Percentiles rank a stretch among this genome's conserved stretches.
Evolutionary conservation across 2,888 invertebrate species (phyloP).

Genomic region (Drosophila lacicola): DNA sequence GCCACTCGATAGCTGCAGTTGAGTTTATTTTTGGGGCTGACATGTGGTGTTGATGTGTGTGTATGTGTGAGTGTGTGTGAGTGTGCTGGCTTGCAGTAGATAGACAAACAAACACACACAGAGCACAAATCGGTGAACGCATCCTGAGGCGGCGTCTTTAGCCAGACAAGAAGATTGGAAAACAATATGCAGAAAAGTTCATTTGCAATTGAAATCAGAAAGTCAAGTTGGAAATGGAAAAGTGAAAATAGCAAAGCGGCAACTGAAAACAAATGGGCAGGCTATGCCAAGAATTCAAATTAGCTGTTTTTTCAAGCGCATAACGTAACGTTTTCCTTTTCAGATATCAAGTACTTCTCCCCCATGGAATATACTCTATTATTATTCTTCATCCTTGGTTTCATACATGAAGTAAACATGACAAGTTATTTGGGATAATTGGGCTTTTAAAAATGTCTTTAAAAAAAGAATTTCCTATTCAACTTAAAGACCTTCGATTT

Average conservation of each 20-base stretch:
- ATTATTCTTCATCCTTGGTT: too few species aligned
- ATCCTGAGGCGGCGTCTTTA: conserved; percentile 10
- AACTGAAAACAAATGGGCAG: conserved; percentile 24
- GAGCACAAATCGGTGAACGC: not conserved
- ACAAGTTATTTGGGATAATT: too few species aligned
- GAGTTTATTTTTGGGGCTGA: conserved; percentile 63
- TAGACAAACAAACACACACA: conserved; percentile 12
- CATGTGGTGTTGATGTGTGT: conserved; percentile 40
- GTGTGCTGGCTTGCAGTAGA: conserved; percentile 5
- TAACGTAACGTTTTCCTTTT: too few species aligned
- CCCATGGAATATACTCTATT: too few species aligned
- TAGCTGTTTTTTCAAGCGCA: conserved; percentile 12
- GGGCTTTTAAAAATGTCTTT: too few species aligned
- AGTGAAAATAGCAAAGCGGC: not conserved
- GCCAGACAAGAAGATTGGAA: conserved; percentile 48
- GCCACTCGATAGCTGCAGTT: conserved; percentile 51
- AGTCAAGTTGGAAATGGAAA: conserved; percentile 47
- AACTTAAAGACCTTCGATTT: too few species aligned
- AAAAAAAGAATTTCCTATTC: too few species aligned
- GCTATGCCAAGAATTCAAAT: conserved; percentile 36
- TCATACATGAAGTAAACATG: too few species aligned
- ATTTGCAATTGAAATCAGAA: conserved; percentile 73
- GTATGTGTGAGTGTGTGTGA: conserved; percentile 6
- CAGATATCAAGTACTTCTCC: too few species aligned
- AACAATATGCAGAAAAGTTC: conserved; percentile 54